Evolutionary conservation across 2,888 invertebrate species (phyloP), one percentile per base, ranked within the genome.

Genomic region (Halocaridina rubra): DNA sequence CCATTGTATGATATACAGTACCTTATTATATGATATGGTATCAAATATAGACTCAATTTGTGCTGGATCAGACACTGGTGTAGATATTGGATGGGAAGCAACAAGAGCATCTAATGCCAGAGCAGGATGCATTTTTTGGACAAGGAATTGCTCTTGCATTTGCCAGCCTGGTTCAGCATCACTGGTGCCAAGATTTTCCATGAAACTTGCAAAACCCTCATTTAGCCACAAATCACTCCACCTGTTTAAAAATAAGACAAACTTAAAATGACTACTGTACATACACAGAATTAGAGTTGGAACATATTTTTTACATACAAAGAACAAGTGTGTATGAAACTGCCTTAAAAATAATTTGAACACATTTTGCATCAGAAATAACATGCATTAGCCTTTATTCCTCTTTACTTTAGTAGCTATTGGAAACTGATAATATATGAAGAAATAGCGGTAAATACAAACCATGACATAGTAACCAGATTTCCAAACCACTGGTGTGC

Each of bases 161-260:
- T 92, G 92, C 94, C 94, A 94, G 80, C 93, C 93, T 1, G 93
- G 93, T 89, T 92, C 92, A 75, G 94, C 92, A 89, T 92, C 92
- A 89, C 93, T 92, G 1, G 94, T 93, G 0, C 94, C 95, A 85
- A 94, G 92, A 91, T 96, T 96, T 88, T 96, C 96, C 88, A 97
- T 93, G 89, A 95, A 96, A 75, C 94, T 95, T 0, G 96, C 96
- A 86, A 96, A 94, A 0, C 95, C 97, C 90, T 97, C 97, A 90
- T 97, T 95, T 87, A 98, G 92, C 97, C 98, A 98, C 75, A 95
- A 93, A 89, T 97, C 95, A 74, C 95, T 96, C 97, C 97, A 97
- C 97, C 88, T 88, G 59, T 27, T 22, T 5, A 80, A 8, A 16
- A 46, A 61, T 24, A 72, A 32, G 24, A n/a, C 16, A 4, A 32